Evolutionary conservation across 2,797 vertebrate genomes (phyloP).

Genomic region (Coreius guichenoti): DNA sequence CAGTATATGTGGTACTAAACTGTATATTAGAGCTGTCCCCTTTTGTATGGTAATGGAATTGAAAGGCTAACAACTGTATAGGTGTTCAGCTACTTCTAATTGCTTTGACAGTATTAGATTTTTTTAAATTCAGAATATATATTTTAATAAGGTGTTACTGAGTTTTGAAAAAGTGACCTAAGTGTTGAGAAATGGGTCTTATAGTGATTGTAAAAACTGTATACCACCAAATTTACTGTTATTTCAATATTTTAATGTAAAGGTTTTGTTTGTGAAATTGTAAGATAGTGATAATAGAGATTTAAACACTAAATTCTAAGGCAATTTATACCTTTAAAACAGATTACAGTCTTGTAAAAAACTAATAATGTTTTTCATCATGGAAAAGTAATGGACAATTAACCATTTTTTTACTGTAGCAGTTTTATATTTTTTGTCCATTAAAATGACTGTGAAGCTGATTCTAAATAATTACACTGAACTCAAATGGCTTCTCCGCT

Average conservation of each 20-base stretch:
- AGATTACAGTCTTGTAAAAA: not conserved
- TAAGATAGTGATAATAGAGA: too few species aligned
- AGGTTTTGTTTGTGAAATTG: too few species aligned
- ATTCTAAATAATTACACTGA: not conserved
- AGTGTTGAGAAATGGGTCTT: too few species aligned
- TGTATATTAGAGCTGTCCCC: too few species aligned
- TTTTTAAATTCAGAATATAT: not conserved
- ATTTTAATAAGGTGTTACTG: not conserved
- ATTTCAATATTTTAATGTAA: too few species aligned
- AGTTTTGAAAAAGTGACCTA: not conserved
- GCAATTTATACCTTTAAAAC: not conserved
- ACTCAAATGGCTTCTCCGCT: slow-evolving; percentile 18
- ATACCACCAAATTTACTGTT: too few species aligned
- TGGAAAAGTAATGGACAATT: not conserved
- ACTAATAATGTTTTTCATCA: not conserved
- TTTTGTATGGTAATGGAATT: not conserved
- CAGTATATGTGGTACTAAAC: too few species aligned
- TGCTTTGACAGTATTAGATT: not conserved
- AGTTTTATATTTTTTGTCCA: too few species aligned
- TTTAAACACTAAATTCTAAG: too few species aligned
- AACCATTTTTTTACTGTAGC: too few species aligned
- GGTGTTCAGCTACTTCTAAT: not conserved
- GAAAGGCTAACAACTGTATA: not conserved
- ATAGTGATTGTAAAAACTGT: too few species aligned
- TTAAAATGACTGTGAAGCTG: not conserved